Base-by-base conservation (phyloP, 2,113 vertebrate species). In the Pycnonotus jocosus region DNA sequence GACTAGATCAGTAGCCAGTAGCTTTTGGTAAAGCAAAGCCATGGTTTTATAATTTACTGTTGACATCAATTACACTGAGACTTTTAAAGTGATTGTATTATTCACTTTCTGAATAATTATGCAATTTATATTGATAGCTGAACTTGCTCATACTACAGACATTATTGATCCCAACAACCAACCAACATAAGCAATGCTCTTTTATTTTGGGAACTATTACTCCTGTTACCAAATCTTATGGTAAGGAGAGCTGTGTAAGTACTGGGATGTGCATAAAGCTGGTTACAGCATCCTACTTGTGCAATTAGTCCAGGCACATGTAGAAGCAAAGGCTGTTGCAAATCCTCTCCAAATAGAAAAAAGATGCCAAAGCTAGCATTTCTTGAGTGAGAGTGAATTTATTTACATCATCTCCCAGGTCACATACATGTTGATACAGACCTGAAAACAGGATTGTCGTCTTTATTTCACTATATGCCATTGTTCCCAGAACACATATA, bases 401-500 rank as follows among this genome's bases (percentile, higher is more conserved):
- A 38, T 70, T 69, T 92, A n/a, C 10, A 57, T 77, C 11, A 45
- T 51, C 15, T 87, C 47, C 42, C 31, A 51, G 42, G 48, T 69
- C 13, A 23, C 28, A 20, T 82, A 78, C 77, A 12, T 72, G 23
- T 27, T 74, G 60, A 76, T 95, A 97, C 7, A 5, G 85, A 24
- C 91, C 86, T 77, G 77, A 30, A 76, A 96, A 68, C n/a, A 93
- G 58, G 12, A 90, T 73, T 71, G 72, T 58, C 24, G 78, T 31
- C 69, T 94, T 97, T 68, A 71, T 90, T 33, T 88, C 81, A 60
- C 86, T 86, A 69, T 89, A 94, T 47, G 78, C 79, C 33, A 93
- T 45, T 78, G 94, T 53, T 93, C 95, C 92, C 48, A 96, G 25
- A 28, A 77, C 50, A 81, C 96, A 97, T 40, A 96, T 86, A 50